Conservation (phyloP, 2,113 vertebrate genomes). For the Polypterus senegalus region DNA sequence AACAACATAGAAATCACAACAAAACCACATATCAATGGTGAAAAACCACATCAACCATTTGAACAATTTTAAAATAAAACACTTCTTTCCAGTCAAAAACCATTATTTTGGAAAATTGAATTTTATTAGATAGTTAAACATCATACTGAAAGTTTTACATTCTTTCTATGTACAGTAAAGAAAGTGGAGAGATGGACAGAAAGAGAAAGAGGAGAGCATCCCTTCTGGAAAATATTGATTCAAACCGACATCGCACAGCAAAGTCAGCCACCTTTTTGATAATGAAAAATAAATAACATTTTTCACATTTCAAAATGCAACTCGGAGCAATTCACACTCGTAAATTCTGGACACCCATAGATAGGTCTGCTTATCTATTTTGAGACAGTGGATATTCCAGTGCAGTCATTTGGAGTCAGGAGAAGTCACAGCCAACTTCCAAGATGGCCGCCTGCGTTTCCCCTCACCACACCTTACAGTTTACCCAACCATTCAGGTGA, state of each 20-base stretch:
- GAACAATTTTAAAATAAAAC: not conserved
- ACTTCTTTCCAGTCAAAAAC: not conserved
- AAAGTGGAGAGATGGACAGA: constrained; percentile 15
- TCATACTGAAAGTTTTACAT: constrained; percentile 40
- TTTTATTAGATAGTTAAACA: constrained; percentile 55
- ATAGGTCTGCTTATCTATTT: constrained; percentile 6
- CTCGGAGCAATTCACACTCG: constrained; percentile 25
- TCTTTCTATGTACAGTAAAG: constrained; percentile 30
- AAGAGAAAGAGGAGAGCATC: not conserved
- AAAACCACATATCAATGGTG: not conserved
- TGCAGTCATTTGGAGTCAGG: too few species aligned
- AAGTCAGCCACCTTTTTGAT: constrained; percentile 46
- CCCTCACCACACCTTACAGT: not conserved
- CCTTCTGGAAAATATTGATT: constrained; percentile 55
- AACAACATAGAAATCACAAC: too few species aligned
- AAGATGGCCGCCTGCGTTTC: too few species aligned
- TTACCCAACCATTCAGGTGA: not conserved
- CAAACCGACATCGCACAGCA: constrained; percentile 60
- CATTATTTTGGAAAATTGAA: constrained; percentile 33
- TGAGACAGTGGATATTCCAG: not conserved
- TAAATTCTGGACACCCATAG: constrained; percentile 14
- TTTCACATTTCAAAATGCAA: constrained; percentile 37
- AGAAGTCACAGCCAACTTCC: too few species aligned
- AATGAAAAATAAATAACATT: constrained; percentile 61
- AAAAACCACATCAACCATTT: constrained; percentile 1